These are phyloP conservation scores for Sebastiscus tertius DNA, from an alignment of 2,797 vertebrate genomes.

Conservation along the genomic window DNA sequence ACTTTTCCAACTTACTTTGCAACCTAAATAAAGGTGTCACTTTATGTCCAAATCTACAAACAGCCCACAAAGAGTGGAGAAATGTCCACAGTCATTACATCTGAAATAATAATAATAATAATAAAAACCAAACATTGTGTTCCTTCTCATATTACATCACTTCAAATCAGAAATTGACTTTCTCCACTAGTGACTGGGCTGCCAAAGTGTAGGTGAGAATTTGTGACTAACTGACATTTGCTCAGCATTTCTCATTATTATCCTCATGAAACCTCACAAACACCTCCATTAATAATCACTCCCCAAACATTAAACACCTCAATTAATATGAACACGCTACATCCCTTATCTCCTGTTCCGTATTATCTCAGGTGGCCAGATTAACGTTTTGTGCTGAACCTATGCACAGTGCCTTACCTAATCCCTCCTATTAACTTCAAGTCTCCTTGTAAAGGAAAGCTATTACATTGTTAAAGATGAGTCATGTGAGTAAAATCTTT, in stretches of 20 bases:
- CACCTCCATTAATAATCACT: slow-evolving; percentile 31
- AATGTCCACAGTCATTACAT: too few species aligned
- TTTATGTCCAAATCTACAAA: too few species aligned
- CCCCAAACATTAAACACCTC: slow-evolving; percentile 38
- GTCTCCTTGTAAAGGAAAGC: slow-evolving; percentile 48
- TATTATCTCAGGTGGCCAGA: slow-evolving; percentile 63
- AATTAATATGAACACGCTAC: slow-evolving; percentile 51
- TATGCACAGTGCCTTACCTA: slow-evolving; percentile 33
- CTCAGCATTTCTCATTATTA: not conserved
- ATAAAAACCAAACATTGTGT: not conserved
- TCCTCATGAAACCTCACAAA: slow-evolving; percentile 1
- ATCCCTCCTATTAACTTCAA: slow-evolving; percentile 58
- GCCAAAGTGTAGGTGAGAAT: not conserved
- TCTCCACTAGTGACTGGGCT: not conserved
- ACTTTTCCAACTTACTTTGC: too few species aligned
- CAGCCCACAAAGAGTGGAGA: too few species aligned
- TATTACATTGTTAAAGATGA: slow-evolving; percentile 50
- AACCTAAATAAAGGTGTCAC: too few species aligned
- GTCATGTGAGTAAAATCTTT: slow-evolving; percentile 36
- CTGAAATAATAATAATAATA: not conserved
- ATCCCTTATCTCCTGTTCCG: slow-evolving; percentile 49
- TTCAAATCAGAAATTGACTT: not conserved
- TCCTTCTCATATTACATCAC: not conserved
- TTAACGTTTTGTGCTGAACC: slow-evolving; percentile 51
- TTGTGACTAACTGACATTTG: not conserved